Evolutionary conservation across 2,888 invertebrate species (phyloP).

Genomic region (Drosophila subquinaria): DNA sequence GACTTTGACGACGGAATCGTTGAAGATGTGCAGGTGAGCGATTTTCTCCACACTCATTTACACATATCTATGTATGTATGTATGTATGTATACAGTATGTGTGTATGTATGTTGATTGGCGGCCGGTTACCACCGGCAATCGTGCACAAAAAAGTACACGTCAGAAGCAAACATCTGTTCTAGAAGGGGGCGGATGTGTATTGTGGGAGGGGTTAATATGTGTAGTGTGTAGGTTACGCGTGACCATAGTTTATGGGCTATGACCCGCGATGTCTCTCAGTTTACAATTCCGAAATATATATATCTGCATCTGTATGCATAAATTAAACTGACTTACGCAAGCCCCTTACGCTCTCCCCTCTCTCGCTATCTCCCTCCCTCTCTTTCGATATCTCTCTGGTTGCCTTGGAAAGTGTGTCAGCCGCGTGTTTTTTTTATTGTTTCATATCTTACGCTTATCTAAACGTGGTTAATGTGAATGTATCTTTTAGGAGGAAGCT

Average conservation of each 20-base stretch:
- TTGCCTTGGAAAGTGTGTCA: constrained; percentile 50
- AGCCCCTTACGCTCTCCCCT: constrained; percentile 12
- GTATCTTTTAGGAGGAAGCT: constrained; percentile 64
- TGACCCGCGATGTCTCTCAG: constrained; percentile 17
- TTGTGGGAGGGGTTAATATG: constrained; percentile 34
- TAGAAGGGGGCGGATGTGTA: background rate
- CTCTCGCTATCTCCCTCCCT: constrained; percentile 12
- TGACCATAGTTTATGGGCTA: constrained; percentile 39
- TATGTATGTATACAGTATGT: background rate
- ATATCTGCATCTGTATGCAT: constrained; percentile 1
- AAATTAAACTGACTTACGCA: constrained; percentile 53
- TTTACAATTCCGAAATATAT: constrained; percentile 6
- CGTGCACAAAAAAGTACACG: constrained; percentile 73
- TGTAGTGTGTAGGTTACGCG: constrained; percentile 21
- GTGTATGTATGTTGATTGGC: constrained; percentile 23
- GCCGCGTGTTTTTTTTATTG: constrained; percentile 57
- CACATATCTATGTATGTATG: background rate
- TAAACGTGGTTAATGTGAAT: constrained; percentile 13
- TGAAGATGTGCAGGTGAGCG: constrained; percentile 80
- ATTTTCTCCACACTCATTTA: constrained; percentile 1
- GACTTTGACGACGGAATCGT: constrained; percentile 81
- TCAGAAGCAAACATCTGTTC: constrained; percentile 67
- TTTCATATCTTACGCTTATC: constrained; percentile 40
- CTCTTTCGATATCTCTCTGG: constrained; percentile 4
- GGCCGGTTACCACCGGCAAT: constrained; percentile 40